Conservation (phyloP, 2,797 vertebrate species). For the Silurus aristotelis region DNA sequence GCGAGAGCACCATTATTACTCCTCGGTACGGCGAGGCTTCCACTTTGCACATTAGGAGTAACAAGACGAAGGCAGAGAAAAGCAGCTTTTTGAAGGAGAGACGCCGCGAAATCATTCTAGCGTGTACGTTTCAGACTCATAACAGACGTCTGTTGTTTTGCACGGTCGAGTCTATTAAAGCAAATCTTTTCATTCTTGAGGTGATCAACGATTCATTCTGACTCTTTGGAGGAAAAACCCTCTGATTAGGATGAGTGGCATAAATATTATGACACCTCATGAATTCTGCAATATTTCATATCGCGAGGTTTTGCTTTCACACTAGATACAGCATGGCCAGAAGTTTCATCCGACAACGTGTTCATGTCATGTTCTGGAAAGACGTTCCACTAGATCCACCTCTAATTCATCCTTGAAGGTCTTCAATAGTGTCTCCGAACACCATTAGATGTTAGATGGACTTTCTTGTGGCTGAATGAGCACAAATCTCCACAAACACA, state of each 20-base stretch:
- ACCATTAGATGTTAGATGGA: too few relatives aligned
- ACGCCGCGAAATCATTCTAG: neutral
- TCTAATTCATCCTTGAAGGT: too few relatives aligned
- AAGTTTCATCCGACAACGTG: too few relatives aligned
- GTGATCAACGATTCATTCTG: neutral
- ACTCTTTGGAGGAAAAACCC: conserved; percentile 28
- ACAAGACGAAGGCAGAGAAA: neutral
- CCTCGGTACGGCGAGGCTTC: conserved; percentile 2
- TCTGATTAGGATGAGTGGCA: conserved; percentile 29
- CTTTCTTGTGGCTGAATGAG: too few relatives aligned
- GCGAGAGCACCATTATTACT: conserved; percentile 37
- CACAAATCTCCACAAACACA: too few relatives aligned
- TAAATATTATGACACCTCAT: conserved; percentile 42
- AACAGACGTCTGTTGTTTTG: neutral
- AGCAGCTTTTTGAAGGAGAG: conserved; percentile 13
- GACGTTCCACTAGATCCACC: too few relatives aligned
- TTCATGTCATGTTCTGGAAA: too few relatives aligned
- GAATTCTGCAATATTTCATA: too few relatives aligned
- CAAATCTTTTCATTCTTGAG: neutral
- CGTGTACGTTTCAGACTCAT: neutral
- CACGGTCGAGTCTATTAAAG: neutral
- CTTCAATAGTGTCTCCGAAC: too few relatives aligned
- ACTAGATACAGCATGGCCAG: too few relatives aligned
- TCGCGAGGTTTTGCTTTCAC: too few relatives aligned
- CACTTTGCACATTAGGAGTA: conserved; percentile 33